Base-by-base conservation (phyloP, 2,797 vertebrate species). In the Salarias fasciatus region DNA sequence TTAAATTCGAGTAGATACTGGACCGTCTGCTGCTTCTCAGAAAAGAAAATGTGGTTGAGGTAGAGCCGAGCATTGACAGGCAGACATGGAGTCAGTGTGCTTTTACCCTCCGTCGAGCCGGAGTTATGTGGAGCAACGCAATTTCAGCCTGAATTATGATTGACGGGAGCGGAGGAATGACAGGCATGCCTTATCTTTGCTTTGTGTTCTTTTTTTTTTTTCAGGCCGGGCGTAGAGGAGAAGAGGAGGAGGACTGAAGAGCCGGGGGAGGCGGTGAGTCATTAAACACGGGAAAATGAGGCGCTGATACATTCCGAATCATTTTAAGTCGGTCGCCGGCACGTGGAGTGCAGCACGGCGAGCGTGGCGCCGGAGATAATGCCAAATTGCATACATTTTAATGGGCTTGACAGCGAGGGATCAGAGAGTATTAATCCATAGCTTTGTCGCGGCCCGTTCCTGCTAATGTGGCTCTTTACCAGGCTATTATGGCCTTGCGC, bases 341-440 rank as follows among this genome's bases (percentile, higher is more conserved):
- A n/a, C n/a, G n/a, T n/a, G n/a, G n/a, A n/a, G n/a, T n/a, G n/a
- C n/a, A n/a, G n/a, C n/a, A n/a, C 36, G 61, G 61, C 68, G 13
- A 55, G 73, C 65, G 44, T 64, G 79, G 82, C 74, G 42, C 69
- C n/a, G n/a, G n/a, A 86, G 84, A 90, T 88, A 90, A 91, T 68
- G 30, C 66, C 41, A 77, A 87, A 88, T 54, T 80, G 78, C 81
- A 81, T 84, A 72, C 77, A 85, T 89, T 91, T 89, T 88, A 90
- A 91, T 86, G 75, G 86, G 67, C 65, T 70, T 83, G 79, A 87
- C 75, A 65, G 83, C 42, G 55, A 84, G 78, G 86, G 88, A 89
- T 80, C 80, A 83, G 65, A 81, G 70, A 57, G 77, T 67, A 86
- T 88, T 88, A 88, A 90, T 88, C 82, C 79, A 69, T 74, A 63